Base-by-base conservation (phyloP, 2,888 invertebrate species). In the Galeopsomyia nigrocyanea region DNA sequence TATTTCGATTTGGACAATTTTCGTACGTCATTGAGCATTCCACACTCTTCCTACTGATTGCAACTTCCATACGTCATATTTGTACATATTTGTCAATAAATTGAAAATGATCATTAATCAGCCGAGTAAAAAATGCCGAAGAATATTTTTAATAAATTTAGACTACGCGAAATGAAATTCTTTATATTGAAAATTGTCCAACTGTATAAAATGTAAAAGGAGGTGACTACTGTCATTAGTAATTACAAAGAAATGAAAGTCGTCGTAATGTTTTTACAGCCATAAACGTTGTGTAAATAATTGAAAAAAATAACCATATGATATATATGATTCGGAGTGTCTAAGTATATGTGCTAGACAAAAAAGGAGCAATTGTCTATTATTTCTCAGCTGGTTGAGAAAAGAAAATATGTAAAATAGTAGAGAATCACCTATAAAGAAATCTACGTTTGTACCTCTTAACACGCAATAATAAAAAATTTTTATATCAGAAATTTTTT, bases 321-420 rank as follows among this genome's bases (percentile, higher is more conserved):
- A 61, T 31, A 47, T 63, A 58, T 50, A 67, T 64, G 51, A 47
- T 67, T 58, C 47, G 39, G 47, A 9, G 16, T 49, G 31, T 47
- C 21, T n/a, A 51, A 16, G 31, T 50, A 53, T 63, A 56, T 62
- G 49, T 19, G 53, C 10, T 22, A 39, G 39, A 39, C 39, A 39
- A 39, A 19, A 39, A 17, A 58, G 17, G 63, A 58, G 10, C 46
- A 51, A 46, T 22, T 17, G 53, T 50, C 21, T 55, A 39, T 39
- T n/a, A 39, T 58, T 57, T 66, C 69, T 73, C 66, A 73, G 70
- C 66, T 69, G 69, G 66, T 73, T 73, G 69, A 73, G 69, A 66
- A 62, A 22, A 39, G 14, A 19, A 61, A 67, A 39, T 17, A 53
- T 72, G 57, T 72, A 58, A 57, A 58, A 64, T 60, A 62, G 46